Conservation (phyloP, 2,797 vertebrate species). For the Sebastes aleutianus region DNA sequence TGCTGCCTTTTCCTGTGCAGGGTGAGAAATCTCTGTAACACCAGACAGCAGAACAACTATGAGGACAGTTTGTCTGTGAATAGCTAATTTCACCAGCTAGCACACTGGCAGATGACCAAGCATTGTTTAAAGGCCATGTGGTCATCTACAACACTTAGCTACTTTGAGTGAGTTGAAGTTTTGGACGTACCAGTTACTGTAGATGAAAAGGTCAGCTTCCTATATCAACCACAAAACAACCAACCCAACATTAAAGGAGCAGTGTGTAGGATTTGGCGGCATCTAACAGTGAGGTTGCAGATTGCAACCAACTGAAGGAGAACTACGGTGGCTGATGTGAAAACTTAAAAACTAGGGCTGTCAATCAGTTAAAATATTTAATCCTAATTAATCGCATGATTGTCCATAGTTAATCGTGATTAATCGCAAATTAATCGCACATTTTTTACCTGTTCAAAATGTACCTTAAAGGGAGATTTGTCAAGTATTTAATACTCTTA, state of each 20-base stretch:
- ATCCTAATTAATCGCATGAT: no score
- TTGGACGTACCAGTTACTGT: neutral
- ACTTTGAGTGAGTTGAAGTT: neutral
- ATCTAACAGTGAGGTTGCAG: no score
- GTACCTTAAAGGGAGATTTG: no score
- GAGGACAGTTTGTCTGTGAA: slow-evolving; percentile 3
- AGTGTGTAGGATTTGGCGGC: no score
- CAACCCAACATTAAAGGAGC: neutral
- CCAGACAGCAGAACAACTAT: neutral
- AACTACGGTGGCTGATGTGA: no score
- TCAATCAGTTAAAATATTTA: no score
- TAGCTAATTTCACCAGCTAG: neutral
- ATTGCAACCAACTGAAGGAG: no score
- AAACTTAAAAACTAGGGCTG: no score
- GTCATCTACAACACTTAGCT: neutral
- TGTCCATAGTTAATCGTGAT: no score
- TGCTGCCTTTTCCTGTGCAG: neutral
- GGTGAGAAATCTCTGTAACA: neutral
- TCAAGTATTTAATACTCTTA: no score
- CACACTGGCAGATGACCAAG: neutral
- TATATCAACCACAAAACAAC: neutral
- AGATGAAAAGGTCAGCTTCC: neutral
- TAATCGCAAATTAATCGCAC: no score
- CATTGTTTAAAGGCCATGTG: neutral
- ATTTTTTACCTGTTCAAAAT: no score